These are phyloP conservation scores for Melanotaenia parkinsoni DNA, from an alignment of 2,797 vertebrate genomes.

Conservation along the genomic window DNA sequence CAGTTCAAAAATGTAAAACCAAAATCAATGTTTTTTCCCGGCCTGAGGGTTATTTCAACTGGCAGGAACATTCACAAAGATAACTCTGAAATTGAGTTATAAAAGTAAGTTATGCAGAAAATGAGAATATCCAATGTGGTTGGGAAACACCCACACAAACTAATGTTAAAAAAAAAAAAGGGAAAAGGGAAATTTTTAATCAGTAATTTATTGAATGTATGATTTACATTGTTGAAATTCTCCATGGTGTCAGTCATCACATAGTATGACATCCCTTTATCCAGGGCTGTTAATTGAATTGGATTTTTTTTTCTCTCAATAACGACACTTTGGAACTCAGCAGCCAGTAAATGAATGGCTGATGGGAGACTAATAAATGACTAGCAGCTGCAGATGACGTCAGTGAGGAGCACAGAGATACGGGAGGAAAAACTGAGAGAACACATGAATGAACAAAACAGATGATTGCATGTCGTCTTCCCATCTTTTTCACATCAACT, in stretches of 20 bases:
- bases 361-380: conserved; percentile 62
- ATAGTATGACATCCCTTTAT: conserved; percentile 17
- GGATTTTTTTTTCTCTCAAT: conserved; percentile 31
- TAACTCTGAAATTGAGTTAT: conserved; percentile 11
- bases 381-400: conserved; percentile 58
- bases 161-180: neutral
- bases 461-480: conserved; percentile 3
- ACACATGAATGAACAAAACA: conserved; percentile 17
- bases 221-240: conserved; percentile 8
- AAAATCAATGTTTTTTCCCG: conserved; percentile 12
- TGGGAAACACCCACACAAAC: neutral
- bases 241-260: conserved; percentile 13
- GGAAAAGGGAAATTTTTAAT: neutral
- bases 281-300: conserved; percentile 41
- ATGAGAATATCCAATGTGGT: neutral
- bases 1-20: conserved; percentile 24
- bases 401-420: conserved; percentile 27
- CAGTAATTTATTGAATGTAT: neutral
- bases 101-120: conserved; percentile 5
- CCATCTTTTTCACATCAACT: neutral
- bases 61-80: conserved; percentile 1
- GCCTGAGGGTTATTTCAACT: conserved; percentile 26
- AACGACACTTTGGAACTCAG: conserved; percentile 41
- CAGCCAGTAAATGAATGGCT: conserved; percentile 48
- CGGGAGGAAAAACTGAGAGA: neutral